Base-by-base conservation (phyloP, 2,888 invertebrate genomes). In the Campoplex capitator region DNA sequence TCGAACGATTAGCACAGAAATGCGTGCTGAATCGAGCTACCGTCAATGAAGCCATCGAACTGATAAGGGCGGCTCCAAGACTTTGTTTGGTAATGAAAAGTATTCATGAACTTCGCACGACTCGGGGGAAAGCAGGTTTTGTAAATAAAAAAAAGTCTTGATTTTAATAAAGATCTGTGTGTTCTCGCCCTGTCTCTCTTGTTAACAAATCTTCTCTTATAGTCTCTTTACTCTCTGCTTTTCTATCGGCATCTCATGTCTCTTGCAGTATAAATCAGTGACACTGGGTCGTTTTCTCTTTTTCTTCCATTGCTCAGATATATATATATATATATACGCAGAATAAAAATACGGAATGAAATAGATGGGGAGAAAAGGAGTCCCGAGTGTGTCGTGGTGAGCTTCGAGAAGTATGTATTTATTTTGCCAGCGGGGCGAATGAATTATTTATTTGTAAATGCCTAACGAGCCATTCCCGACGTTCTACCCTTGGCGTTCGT, bases 361-460 rank as follows among this genome's bases (percentile, higher is more conserved):
- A 77, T 54, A 70, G 83, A 82, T 75, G 82, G 58, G 68, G 67
- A 71, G 74, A 62, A 85, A 67, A 28, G 32, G 23, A 74, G 67
- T 78, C 71, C 78, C 77, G 71, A 75, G 86, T 70, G 86, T 58
- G 67, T 56, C 86, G 68, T 79, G 83, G 45, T 38, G 18, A 80
- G 77, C 86, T 84, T 85, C 42, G 79, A 76, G 79, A 83, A 87
- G 83, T 83, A 85, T 88, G 84, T 90, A 90, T 91, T 91, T 90
- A 89, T 90, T 89, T 90, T 88, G 85, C 87, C 87, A 70, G 45
- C 79, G 88, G 84, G 88, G 79, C 83, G 85, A 87, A 90, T 91
- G 90, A 91, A 91, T 91, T 91, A 91, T 91, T 91, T 91, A 91
- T 91, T 91, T 90, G 88, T 87, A 91, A 89, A 90, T 89, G 88